Evolutionary conservation across 1,140 invertebrate genomes (phyloP).

Genomic region (Mamestra configurata): DNA sequence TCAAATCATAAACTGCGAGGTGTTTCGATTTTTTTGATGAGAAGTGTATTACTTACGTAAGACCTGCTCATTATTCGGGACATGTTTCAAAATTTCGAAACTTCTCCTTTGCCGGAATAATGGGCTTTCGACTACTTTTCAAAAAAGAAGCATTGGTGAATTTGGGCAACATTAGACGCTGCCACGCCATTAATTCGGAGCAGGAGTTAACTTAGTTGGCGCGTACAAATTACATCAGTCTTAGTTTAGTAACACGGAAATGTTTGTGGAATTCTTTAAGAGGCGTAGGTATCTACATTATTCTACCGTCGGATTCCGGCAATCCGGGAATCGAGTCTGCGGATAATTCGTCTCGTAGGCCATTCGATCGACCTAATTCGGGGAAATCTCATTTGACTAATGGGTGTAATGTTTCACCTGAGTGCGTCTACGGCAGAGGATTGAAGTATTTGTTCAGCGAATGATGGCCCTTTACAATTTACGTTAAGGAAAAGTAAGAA

Average conservation of each 20-base stretch:
- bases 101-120: slow-evolving; percentile 52
- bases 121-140: slow-evolving; percentile 52
- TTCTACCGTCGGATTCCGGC: slow-evolving; percentile 57
- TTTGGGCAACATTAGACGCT: slow-evolving; percentile 63
- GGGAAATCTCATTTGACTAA: slow-evolving; percentile 68
- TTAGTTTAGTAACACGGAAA: slow-evolving; percentile 67
- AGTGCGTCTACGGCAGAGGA: slow-evolving; percentile 57
- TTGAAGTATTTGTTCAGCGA: slow-evolving; percentile 59
- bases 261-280: slow-evolving; percentile 65
- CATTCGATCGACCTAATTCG: slow-evolving; percentile 72
- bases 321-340: slow-evolving; percentile 63
- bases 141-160: slow-evolving; percentile 59
- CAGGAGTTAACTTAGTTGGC: slow-evolving; percentile 63
- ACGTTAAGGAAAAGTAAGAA: slow-evolving; percentile 49
- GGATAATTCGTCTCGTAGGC: slow-evolving; percentile 67
- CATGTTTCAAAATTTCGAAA: slow-evolving; percentile 59
- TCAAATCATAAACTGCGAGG: too few species aligned
- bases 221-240: slow-evolving; percentile 70
- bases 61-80: slow-evolving; percentile 61
- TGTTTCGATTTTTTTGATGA: too few species aligned
- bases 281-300: slow-evolving; percentile 54
- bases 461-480: slow-evolving; percentile 43
- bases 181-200: slow-evolving; percentile 65
- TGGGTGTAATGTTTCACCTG: slow-evolving; percentile 74
- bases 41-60: too few species aligned